These are phyloP conservation scores for Hypotaenidia philippensis DNA, from an alignment of 2,797 vertebrate species.

Conservation along the genomic window DNA sequence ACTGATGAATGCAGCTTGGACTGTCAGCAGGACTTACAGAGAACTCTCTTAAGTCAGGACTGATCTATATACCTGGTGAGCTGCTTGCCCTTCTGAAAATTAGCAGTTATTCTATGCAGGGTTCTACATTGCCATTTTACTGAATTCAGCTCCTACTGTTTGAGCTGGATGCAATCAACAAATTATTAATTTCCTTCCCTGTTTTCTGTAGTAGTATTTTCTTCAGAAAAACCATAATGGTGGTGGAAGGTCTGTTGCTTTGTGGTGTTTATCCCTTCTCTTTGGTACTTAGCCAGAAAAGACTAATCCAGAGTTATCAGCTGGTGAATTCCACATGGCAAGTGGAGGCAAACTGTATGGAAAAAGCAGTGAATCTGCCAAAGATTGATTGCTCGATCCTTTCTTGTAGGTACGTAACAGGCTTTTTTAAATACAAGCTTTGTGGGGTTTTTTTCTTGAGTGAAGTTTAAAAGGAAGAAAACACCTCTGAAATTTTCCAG, in stretches of 20 bases:
- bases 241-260: background rate
- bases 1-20: background rate
- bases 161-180: background rate
- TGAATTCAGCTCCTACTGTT: background rate
- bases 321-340: background rate
- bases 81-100: background rate
- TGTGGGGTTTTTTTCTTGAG: background rate
- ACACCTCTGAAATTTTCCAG: background rate
- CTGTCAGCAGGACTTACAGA: constrained; percentile 17
- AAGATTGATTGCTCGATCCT: background rate
- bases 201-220: background rate
- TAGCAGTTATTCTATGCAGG: background rate
- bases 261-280: background rate
- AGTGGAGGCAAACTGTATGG: background rate
- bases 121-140: background rate
- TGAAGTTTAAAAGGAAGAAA: background rate
- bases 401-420: background rate
- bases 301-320: background rate
- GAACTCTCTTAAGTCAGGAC: background rate
- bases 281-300: background rate
- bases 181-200: background rate
- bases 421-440: background rate
- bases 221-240: background rate
- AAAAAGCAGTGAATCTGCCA: background rate
- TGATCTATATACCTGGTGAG: background rate